phyloP scores from a whole-genome alignment of 2,113 vertebrate species.

The Calonectris borealis region DNA sequence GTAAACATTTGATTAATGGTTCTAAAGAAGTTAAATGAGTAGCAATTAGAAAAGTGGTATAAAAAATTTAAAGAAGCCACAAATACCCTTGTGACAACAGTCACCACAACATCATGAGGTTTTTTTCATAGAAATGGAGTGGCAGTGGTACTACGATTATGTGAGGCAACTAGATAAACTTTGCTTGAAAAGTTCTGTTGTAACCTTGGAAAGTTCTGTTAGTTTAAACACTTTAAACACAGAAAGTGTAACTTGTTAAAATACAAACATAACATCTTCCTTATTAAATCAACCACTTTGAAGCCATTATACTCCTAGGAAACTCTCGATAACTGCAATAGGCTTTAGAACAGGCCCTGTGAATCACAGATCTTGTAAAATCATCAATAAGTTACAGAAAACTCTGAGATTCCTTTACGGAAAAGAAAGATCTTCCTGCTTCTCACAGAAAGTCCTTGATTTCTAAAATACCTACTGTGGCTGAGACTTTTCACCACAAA shows the following conservation, averaged over 20 bases:
- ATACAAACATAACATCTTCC: not conserved
- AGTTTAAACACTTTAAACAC: not conserved
- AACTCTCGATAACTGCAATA: not conserved
- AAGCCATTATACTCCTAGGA: not conserved
- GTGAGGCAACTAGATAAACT: not conserved
- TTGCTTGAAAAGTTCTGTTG: not conserved
- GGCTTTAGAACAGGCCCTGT: not conserved
- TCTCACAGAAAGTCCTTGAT: not conserved
- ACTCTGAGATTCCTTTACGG: not conserved
- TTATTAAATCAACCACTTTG: not conserved
- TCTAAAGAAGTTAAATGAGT: not conserved
- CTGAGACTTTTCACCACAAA: not conserved
- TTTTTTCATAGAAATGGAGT: not conserved
- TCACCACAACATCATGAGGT: not conserved
- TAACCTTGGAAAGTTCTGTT: not conserved
- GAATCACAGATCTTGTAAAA: not conserved
- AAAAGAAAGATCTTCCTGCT: not conserved
- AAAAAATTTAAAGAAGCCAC: not conserved
- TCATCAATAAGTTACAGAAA: not conserved
- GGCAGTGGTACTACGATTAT: not conserved
- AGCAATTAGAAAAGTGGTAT: not conserved
- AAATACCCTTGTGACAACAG: not conserved
- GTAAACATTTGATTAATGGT: not conserved
- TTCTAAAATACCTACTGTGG: not conserved
- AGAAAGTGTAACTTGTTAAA: not conserved